Base-by-base conservation (phyloP, 64 coral and sea anemone species). In the Stichodactyla helianthus region DNA sequence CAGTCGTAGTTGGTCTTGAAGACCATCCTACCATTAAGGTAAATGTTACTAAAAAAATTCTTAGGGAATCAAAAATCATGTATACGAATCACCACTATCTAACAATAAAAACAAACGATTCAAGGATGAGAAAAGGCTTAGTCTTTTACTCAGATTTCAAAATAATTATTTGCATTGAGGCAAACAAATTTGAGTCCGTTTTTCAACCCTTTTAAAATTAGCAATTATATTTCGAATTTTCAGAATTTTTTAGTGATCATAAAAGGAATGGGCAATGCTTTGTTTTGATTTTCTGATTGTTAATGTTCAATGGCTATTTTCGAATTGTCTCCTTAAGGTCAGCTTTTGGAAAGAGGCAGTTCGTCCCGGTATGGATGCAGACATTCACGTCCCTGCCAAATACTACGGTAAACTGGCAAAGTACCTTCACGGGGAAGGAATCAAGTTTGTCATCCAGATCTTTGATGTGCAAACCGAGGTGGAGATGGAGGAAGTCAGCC, bases 361-460 rank as follows among this genome's bases (percentile, higher is more conserved):
- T 55, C 25, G 54, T 6, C 83, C 83, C 5, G 56, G 83, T 8
- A 84, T 84, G 83, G 52, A 19, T 57, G 83, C 83, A 58, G 83
- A 84, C 55, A 84, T 84, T 51, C 83, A 84, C 17, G 83, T 84
- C 17, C 83, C 83, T 11, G 83, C 83, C 0, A 58, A 63, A 16
- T 23, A 84, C 55, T 84, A 84, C 53, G 55, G 83, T 18, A 23
- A 23, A 13, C n/a, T 84, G 5, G 83, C 56, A 19, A 58, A 63
- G 22, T 63, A 84, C 25, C 59, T 84, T 26, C 25, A 84, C 25
- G 53, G 53, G 0, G 22, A 84, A 51, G 83, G 83, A 1, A 35
- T 84, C 54, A 59, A 84, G 31, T 84, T 84, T 12, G 83, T 63
- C 83, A 84, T 84, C 25, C 83, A 84, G 55, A 84, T 84, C 19